Base-by-base conservation (phyloP, 2,888 invertebrate genomes). In the Melitaea athalia region DNA sequence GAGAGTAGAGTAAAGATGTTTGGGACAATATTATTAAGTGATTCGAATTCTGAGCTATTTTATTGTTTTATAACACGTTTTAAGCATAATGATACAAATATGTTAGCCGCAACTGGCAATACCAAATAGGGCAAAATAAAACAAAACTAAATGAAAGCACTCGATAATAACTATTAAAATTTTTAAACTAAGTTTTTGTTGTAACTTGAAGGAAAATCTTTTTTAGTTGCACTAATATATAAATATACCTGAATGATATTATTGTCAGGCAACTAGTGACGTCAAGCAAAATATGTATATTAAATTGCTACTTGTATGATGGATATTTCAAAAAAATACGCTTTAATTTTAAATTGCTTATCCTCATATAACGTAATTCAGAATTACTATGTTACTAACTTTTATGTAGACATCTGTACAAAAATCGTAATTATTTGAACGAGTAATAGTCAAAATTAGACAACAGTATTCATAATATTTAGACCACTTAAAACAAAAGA, bases 31-130 rank as follows among this genome's bases (percentile, higher is more conserved):
- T 66, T 15, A 47, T 53, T 45, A 47, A 53, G 53, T 63, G 45
- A 52, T 33, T 45, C 60, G 45, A 66, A 61, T 47, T 66, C 66
- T 66, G 60, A 61, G 61, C 53, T 66, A 53, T 43, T 53, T 33
- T 24, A 11, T 14, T 15, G 5, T 42, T 57, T 15, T 33, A 38
- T 5, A 38, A 38, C 5, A 38, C 8, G 38, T 38, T 38, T 38
- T 24, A 24, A 38, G 38, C 38, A 38, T 38, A 38, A 38, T 7
- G 38, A 38, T 38, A 38, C 38, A 38, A 38, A 38, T 38, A 24
- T 24, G 24, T 24, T 8, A 8, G 5, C 38, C 8, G 38, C 38
- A 38, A 38, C 5, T 38, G 38, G 8, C 38, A 38, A 5, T 38
- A 38, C 5, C 38, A 38, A 38, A 38, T 38, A 38, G 38, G 8